Base-by-base conservation (phyloP, 2,888 invertebrate species). In the Choristoneura rosaceana region DNA sequence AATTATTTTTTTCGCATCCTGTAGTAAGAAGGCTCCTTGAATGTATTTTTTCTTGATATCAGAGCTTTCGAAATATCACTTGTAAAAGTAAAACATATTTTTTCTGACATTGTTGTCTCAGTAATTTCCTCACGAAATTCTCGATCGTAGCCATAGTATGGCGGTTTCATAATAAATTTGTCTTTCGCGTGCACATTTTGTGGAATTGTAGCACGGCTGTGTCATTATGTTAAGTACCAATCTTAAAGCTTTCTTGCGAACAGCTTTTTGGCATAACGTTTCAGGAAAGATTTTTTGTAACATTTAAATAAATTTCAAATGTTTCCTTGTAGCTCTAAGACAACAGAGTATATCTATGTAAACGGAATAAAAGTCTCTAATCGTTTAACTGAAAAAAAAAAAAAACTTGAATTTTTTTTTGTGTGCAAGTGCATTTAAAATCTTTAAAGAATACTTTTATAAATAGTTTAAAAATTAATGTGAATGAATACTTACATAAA, bases 131-230 rank as follows among this genome's bases (percentile, higher is more conserved):
- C 84, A 83, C 80, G 81, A 82, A 79, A 80, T 81, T 81, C 84
- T 87, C 84, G 85, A 88, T 87, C 85, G 85, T 78, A 79, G 76
- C 81, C 80, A 83, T 81, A 81, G 81, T 84, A 81, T 81, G 78
- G 83, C 41, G 41, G 55, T 71, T 66, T 66, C 80, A 80, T 85
- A 84, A 86, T 85, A 84, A 87, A 87, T 86, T 86, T 87, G 86
- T 87, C 84, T 85, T 85, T 80, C 80, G 80, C 76, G 80, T 82
- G 82, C 83, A 84, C 76, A 77, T 83, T 84, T 82, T 78, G 79
- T 79, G 81, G 81, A 84, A 82, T 81, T 75, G 71, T 74, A 67
- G 77, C 71, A 71, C 76, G 77, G 77, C 74, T 69, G 71, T 74
- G 77, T 78, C 80, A 80, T 84, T 82, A 84, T 80, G 78, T 77